Evolutionary conservation across 1,140 invertebrate species (phyloP), one percentile per base, ranked within the genome.

Genomic region (Pectinophora gossypiella): DNA sequence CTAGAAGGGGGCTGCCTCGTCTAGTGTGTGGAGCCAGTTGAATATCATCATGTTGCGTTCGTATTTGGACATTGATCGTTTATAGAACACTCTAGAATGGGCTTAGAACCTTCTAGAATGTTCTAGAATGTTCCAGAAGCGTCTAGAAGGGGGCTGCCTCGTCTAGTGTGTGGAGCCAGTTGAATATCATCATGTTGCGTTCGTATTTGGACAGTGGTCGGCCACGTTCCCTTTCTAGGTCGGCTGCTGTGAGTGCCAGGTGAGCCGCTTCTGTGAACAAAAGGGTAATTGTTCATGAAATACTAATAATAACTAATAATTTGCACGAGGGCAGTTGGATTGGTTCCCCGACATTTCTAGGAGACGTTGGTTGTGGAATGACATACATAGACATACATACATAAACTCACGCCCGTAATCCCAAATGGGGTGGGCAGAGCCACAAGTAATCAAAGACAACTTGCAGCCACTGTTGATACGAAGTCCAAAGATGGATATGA

Each of bases 21-120:
- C 95, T 3, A 96, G 88, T 1, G 94, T 95, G 71, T 96, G 94
- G 0, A 97, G 89, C 95, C 95, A 96, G 68, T 96, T 96, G 83
- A 96, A 96, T 38, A 96, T 96, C 93, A 96, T 96, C 93, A 96
- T 96, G 77, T 97, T 96, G 15, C 95, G 76, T 62, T 96, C 94
- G 80, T 96, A 96, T 77, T 95, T 96, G 10, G 94, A 94, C 1
- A 96, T 86, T 2, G 95, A 94, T 56, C 95, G 93, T 32, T 20
- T 48, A 3, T 48, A 36, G 21, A 19, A 48, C 46, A 35, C 22
- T 27, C 23, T 27, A 12, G 23, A 27, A 27, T 27, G 12, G 12
- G 5, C 23, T 27, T n/a, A 27, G 23, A 27, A 27, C 23, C 10
- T 49, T 38, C 32, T 49, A 18, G 32, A 36, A 38, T 22, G 12